Conservation (phyloP, 2,113 vertebrate species). For the Hydrolagus affinis region DNA sequence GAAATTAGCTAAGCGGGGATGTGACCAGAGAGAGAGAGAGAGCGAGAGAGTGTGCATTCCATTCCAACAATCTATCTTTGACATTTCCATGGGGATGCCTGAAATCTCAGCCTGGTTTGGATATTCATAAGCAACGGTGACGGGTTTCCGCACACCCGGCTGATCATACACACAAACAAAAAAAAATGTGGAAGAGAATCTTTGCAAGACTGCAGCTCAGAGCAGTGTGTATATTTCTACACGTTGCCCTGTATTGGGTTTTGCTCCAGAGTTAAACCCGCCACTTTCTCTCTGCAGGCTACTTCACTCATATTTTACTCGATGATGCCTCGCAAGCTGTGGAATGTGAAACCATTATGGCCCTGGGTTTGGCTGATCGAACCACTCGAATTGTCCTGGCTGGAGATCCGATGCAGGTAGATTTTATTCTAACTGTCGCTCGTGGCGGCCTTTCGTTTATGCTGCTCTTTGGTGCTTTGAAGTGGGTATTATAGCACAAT, state of each 20-base stretch:
- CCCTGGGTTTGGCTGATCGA: slow-evolving; percentile 27
- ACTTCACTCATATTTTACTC: slow-evolving; percentile 35
- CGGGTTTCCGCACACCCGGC: too few species aligned
- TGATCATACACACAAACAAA: neutral
- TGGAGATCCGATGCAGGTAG: slow-evolving; percentile 35
- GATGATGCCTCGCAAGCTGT: slow-evolving; percentile 24
- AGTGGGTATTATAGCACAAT: neutral
- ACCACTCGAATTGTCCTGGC: slow-evolving; percentile 35
- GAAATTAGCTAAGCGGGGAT: too few species aligned
- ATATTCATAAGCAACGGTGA: too few species aligned
- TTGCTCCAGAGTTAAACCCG: neutral
- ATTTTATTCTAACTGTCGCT: neutral
- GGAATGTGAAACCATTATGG: slow-evolving; percentile 33
- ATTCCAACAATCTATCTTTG: too few species aligned
- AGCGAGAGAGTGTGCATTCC: too few species aligned
- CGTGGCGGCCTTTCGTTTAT: too few species aligned
- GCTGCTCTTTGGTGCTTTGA: neutral
- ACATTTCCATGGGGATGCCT: too few species aligned
- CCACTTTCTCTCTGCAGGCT: slow-evolving; percentile 17
- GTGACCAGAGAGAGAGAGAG: too few species aligned
- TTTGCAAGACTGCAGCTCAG: neutral
- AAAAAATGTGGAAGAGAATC: neutral
- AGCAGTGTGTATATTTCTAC: neutral
- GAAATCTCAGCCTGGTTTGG: too few species aligned
- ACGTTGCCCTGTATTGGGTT: neutral